These are phyloP conservation scores for Pogonocherus hispidulus DNA, from an alignment of 2,888 invertebrate genomes.

Conservation along the genomic window DNA sequence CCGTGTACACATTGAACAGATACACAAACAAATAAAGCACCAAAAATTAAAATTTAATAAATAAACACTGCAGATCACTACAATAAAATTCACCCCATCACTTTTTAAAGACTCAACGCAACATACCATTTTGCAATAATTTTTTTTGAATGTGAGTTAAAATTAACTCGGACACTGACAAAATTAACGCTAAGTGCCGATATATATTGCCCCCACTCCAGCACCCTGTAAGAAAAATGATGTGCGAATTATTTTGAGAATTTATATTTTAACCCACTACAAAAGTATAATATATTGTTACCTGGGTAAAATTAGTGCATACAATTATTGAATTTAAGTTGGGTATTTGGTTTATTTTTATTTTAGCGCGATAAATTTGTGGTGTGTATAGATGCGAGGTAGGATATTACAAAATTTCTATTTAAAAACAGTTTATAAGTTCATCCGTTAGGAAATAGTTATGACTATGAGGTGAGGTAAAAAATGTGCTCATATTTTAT, in stretches of 20 bases:
- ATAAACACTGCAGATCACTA: no score
- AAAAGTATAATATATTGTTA: conserved; percentile 40
- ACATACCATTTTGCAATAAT: conserved; percentile 44
- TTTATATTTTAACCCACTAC: conserved; percentile 46
- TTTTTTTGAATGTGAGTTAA: conserved; percentile 44
- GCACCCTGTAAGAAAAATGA: conserved; percentile 44
- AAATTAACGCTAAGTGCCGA: conserved; percentile 43
- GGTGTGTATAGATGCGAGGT: no score
- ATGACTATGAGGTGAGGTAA: background rate
- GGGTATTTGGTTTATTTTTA: conserved; percentile 7
- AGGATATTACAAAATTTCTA: no score
- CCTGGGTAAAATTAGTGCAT: background rate
- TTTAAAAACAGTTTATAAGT: background rate
- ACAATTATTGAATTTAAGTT: background rate
- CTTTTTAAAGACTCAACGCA: no score
- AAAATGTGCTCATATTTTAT: no score
- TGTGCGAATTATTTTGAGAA: conserved; percentile 49
- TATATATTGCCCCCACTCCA: conserved; percentile 53
- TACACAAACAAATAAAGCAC: no score
- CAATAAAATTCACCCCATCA: no score
- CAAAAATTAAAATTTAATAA: no score
- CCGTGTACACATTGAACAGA: no score
- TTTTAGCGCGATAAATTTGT: background rate
- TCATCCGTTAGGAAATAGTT: background rate
- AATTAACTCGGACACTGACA: conserved; percentile 49